Conservation (phyloP, 2,113 vertebrate genomes). For the Micromys minutus region DNA sequence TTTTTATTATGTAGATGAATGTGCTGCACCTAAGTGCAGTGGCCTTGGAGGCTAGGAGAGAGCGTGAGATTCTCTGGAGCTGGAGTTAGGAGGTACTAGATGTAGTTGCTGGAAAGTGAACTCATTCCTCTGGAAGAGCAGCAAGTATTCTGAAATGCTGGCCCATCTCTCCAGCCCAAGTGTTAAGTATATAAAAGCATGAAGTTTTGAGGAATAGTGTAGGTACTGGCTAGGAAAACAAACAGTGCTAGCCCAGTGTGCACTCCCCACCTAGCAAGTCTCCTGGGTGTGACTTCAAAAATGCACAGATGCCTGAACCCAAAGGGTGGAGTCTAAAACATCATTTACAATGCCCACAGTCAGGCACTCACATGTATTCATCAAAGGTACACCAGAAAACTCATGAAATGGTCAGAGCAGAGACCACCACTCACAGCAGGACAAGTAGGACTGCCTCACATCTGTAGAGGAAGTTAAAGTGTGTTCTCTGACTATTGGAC, state of each 20-base stretch:
- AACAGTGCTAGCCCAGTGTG: neutral
- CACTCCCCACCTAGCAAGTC: neutral
- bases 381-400: neutral
- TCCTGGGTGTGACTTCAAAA: neutral
- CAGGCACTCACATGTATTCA: neutral
- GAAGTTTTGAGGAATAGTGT: neutral
- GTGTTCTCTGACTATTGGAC: neutral
- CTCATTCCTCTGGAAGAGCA: neutral
- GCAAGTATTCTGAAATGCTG: neutral
- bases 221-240: neutral
- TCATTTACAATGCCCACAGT: neutral
- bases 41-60: neutral
- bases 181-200: neutral
- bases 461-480: neutral
- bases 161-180: neutral
- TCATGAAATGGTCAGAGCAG: neutral
- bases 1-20: neutral
- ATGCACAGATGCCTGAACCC: neutral
- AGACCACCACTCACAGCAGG: fast-evolving
- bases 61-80: neutral
- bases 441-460: fast-evolving
- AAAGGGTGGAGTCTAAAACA: neutral
- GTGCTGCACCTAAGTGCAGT: neutral
- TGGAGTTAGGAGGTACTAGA: neutral
- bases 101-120: neutral